Conservation (phyloP, 1,140 invertebrate species). For the Ceratina australensis region DNA sequence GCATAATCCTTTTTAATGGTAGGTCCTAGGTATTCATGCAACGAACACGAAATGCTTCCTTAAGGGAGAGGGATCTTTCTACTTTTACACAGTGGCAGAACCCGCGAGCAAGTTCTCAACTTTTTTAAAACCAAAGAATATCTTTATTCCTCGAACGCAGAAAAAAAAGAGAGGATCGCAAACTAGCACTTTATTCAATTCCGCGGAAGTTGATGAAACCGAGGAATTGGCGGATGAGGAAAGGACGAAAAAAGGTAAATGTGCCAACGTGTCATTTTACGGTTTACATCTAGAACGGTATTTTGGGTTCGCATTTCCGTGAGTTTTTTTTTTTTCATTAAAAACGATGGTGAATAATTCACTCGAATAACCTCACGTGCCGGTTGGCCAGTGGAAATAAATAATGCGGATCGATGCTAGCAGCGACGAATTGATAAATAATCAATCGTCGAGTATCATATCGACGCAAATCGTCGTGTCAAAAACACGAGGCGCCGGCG, state of each 20-base stretch:
- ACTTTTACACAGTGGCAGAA: slow-evolving; percentile 34
- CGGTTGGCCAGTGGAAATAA: slow-evolving; percentile 11
- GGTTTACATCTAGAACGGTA: no score
- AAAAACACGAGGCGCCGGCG: slow-evolving; percentile 65
- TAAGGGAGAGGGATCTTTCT: slow-evolving; percentile 37
- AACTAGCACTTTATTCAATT: background rate
- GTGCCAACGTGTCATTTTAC: no score
- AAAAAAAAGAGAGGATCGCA: background rate
- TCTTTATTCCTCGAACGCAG: background rate
- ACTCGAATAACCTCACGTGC: background rate
- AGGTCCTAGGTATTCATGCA: slow-evolving; percentile 48
- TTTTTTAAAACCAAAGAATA: background rate
- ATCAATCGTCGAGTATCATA: slow-evolving; percentile 60
- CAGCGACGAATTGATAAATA: slow-evolving; percentile 53
- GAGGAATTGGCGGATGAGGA: background rate
- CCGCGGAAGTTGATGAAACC: background rate
- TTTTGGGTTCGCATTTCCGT: background rate
- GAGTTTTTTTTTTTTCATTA: background rate
- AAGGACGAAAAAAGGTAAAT: no score
- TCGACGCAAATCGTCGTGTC: slow-evolving; percentile 58
- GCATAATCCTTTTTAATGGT: slow-evolving; percentile 60
- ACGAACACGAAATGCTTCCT: slow-evolving; percentile 47
- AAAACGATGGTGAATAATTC: slow-evolving; percentile 1
- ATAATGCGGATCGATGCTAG: slow-evolving; percentile 49
- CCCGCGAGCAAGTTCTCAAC: background rate